phyloP scores from a whole-genome alignment of 2,888 invertebrate genomes.

The Tholera decimalis region DNA sequence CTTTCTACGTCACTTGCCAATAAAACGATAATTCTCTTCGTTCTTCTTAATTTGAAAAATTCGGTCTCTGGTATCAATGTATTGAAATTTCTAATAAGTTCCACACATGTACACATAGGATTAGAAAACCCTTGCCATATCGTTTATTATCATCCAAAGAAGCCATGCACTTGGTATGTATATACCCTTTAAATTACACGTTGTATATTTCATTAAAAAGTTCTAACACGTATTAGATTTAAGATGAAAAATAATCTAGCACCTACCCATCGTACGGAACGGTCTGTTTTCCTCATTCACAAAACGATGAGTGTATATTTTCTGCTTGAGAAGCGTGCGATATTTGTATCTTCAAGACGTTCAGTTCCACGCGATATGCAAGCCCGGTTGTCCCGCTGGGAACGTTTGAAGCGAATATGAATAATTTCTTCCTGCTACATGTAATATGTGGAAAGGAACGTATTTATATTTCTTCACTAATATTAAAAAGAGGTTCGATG shows the following conservation, averaged over 20 bases:
- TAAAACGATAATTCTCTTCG: no score
- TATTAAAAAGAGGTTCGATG: not conserved
- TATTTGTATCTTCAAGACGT: constrained; percentile 43
- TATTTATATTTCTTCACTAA: constrained; percentile 16
- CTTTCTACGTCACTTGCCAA: no score
- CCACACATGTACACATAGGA: no score
- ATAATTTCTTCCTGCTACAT: constrained; percentile 68
- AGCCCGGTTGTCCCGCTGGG: constrained; percentile 66
- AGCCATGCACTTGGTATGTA: no score
- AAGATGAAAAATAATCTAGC: not conserved
- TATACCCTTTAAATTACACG: no score
- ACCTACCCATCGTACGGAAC: not conserved
- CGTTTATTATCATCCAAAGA: no score
- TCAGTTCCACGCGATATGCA: constrained; percentile 47
- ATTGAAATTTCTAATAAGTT: no score
- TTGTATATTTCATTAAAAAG: no score
- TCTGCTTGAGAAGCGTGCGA: constrained; percentile 45
- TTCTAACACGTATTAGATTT: no score
- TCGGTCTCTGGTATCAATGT: no score
- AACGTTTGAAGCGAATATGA: constrained; percentile 69
- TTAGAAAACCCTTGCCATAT: no score
- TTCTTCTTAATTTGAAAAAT: no score
- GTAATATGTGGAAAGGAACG: constrained; percentile 27
- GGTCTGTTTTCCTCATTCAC: constrained; percentile 17
- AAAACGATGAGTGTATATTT: constrained; percentile 36